Conservation (phyloP, 2,797 vertebrate species). For the Choloepus didactylus region DNA sequence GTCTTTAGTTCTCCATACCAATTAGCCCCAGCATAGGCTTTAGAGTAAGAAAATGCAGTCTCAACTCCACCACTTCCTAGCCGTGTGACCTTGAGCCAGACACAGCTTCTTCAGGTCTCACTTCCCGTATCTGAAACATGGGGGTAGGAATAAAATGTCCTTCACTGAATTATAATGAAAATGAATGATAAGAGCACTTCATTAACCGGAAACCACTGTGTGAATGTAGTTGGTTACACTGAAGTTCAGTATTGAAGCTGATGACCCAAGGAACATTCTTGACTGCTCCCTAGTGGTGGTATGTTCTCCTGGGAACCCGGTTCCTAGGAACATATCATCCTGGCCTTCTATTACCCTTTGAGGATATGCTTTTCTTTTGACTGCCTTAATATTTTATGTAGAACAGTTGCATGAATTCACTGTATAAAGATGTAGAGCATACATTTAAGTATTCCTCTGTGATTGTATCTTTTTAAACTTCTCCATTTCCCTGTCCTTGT, state of each 20-base stretch:
- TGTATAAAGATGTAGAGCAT: background rate
- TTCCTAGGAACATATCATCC: background rate
- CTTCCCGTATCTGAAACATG: slow-evolving; percentile 23
- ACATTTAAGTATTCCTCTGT: background rate
- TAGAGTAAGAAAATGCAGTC: background rate
- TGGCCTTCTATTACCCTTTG: background rate
- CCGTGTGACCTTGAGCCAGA: background rate
- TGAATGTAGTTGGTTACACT: background rate
- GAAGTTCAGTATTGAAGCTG: background rate
- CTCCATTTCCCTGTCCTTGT: background rate
- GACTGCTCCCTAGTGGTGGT: slow-evolving; percentile 58
- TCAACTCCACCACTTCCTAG: background rate
- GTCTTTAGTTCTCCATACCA: background rate
- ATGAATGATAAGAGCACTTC: background rate
- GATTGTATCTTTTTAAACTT: background rate
- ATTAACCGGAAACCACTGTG: background rate
- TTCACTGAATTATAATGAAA: background rate
- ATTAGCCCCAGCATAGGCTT: background rate
- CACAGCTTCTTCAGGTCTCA: background rate
- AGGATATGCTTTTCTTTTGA: background rate
- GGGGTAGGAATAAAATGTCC: background rate
- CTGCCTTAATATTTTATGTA: background rate
- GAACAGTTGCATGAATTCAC: background rate
- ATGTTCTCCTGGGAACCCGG: background rate
- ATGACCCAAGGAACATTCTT: slow-evolving; percentile 5